Percentiles rank a stretch among this genome's conserved stretches.
Evolutionary conservation across 2,797 vertebrate genomes (phyloP).

Genomic region (Triplophysa yarkandensis): DNA sequence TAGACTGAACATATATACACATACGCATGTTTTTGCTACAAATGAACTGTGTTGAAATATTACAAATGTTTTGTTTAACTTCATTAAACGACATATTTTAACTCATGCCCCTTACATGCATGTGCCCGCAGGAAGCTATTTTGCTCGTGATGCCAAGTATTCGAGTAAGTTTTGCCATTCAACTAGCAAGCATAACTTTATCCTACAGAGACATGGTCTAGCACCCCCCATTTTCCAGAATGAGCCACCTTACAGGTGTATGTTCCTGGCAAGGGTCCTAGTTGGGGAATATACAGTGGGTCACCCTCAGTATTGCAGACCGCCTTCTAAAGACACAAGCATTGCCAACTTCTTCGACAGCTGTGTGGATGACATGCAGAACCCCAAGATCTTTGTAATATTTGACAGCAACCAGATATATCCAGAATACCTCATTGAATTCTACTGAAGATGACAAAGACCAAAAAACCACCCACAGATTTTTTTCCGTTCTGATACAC

Average conservation of each 20-base stretch:
- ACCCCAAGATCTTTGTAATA: slow-evolving; percentile 95
- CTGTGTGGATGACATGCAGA: slow-evolving; percentile 92
- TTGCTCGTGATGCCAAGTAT: slow-evolving; percentile 91
- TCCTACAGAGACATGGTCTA: slow-evolving; percentile 87
- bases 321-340: slow-evolving; percentile 92
- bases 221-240: slow-evolving; percentile 80
- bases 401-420: slow-evolving; percentile 98
- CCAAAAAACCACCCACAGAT: not conserved
- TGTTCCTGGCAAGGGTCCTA: slow-evolving; percentile 94
- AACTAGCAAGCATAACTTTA: slow-evolving; percentile 85
- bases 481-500: not conserved
- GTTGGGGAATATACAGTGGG: slow-evolving; percentile 90
- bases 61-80: not conserved
- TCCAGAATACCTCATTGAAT: slow-evolving; percentile 95
- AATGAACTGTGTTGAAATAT: not conserved
- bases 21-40: not conserved
- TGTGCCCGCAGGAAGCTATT: slow-evolving; percentile 86
- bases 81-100: not conserved
- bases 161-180: slow-evolving; percentile 95
- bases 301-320: slow-evolving; percentile 88
- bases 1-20: not conserved
- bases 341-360: slow-evolving; percentile 95
- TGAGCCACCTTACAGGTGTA: slow-evolving; percentile 85
- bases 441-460: slow-evolving; percentile 74
- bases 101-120: not conserved